These are phyloP conservation scores for Iphiclides podalirius DNA, from an alignment of 2,888 invertebrate genomes.

Conservation along the genomic window DNA sequence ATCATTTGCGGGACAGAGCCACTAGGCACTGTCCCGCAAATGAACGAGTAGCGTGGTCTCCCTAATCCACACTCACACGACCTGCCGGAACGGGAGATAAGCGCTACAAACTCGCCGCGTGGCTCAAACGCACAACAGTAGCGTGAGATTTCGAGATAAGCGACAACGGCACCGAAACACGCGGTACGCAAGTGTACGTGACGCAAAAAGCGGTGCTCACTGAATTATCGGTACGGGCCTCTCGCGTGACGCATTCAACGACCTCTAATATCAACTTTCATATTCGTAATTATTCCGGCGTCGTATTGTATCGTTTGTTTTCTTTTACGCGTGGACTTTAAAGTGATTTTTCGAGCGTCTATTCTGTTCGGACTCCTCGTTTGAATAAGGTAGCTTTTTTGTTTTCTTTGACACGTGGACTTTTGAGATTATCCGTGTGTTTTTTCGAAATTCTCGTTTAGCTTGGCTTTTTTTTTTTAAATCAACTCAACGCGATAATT, in stretches of 20 bases:
- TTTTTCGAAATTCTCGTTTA: no score
- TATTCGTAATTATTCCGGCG: neutral
- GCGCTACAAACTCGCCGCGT: slow-evolving; percentile 14
- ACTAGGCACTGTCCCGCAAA: no score
- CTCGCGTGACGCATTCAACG: neutral
- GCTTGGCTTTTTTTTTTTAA: no score
- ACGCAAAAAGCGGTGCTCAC: neutral
- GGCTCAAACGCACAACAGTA: slow-evolving; percentile 21
- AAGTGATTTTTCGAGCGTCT: no score
- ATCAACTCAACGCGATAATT: no score
- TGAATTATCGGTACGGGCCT: slow-evolving; percentile 1
- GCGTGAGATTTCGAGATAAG: slow-evolving; percentile 23
- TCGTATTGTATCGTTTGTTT: neutral
- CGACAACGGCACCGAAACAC: no score
- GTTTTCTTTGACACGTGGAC: no score
- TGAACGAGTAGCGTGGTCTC: slow-evolving; percentile 14
- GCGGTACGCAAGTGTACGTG: slow-evolving; percentile 2
- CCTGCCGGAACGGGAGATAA: slow-evolving; percentile 24
- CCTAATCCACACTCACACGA: slow-evolving; percentile 20
- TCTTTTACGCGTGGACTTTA: no score
- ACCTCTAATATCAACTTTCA: slow-evolving; percentile 8
- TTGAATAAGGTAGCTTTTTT: no score
- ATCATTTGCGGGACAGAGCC: no score
- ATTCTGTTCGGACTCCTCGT: no score
- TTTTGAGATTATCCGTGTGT: no score